A percentile compares a stretch with the other conserved stretches of the same genome.
Conservation (phyloP, 2,113 vertebrate genomes). For the Grantiella picta region DNA sequence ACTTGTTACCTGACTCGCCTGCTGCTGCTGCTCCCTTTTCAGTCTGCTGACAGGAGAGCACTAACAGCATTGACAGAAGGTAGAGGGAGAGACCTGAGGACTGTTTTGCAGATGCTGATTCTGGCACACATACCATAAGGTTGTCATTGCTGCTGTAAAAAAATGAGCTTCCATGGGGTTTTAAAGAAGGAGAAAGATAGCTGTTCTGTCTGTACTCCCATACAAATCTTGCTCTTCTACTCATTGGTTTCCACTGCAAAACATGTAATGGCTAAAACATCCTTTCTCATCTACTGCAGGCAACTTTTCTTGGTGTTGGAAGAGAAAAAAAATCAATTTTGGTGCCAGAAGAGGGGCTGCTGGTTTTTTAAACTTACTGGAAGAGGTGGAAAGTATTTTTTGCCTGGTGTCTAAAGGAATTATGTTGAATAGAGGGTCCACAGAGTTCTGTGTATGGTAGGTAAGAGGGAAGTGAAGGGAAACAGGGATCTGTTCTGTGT, state of each 20-base stretch:
- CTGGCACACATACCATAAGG: constrained; percentile 15
- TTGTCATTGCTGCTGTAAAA: background rate
- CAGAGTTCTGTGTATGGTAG: background rate
- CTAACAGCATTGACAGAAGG: background rate
- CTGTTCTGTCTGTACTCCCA: background rate
- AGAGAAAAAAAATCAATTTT: background rate
- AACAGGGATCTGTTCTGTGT: background rate
- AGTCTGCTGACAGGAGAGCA: background rate
- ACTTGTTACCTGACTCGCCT: background rate
- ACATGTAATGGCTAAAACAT: background rate
- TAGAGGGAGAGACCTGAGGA: background rate
- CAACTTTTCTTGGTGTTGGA: background rate
- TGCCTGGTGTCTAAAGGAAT: background rate
- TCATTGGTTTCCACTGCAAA: background rate
- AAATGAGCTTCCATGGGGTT: background rate
- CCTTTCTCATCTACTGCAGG: background rate
- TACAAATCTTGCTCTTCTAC: background rate
- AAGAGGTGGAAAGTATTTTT: background rate
- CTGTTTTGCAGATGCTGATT: constrained; percentile 28
- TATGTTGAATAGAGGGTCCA: background rate
- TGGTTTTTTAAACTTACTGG: background rate
- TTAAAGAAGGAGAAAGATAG: background rate
- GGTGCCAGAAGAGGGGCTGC: background rate
- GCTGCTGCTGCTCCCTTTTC: background rate
- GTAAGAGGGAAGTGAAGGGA: background rate